These are phyloP conservation scores for Ophion obscuratus DNA, from an alignment of 2,888 invertebrate genomes.

Conservation along the genomic window DNA sequence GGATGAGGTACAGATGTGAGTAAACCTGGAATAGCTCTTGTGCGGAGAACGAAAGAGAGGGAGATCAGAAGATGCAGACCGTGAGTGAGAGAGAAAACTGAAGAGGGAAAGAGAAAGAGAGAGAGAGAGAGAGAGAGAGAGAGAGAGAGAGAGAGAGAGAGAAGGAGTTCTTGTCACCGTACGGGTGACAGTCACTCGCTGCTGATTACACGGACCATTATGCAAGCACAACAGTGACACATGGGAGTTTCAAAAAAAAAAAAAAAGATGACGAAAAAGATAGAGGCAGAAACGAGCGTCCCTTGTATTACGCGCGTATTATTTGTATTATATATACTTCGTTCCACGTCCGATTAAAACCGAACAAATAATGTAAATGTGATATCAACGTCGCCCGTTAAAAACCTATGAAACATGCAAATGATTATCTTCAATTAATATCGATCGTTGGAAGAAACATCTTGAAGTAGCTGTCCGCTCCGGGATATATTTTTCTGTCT, in stretches of 20 bases:
- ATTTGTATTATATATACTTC: conserved; percentile 13
- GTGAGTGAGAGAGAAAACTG: too few species aligned
- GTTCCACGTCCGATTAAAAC: neutral
- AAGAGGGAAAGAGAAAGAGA: conserved; percentile 24
- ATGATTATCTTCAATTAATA: neutral
- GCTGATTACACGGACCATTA: conserved; percentile 84
- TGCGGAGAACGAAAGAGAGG: conserved; percentile 18
- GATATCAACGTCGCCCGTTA: neutral
- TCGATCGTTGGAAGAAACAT: neutral
- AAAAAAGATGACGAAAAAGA: conserved; percentile 19
- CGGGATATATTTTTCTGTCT: neutral
- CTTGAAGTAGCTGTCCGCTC: neutral
- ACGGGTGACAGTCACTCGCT: conserved; percentile 81
- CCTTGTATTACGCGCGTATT: conserved; percentile 37
- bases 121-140: conserved; percentile 61
- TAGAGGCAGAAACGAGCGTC: conserved; percentile 33
- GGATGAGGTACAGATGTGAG: neutral
- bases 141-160: conserved; percentile 43
- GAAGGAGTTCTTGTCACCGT: conserved; percentile 39
- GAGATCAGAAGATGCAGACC: conserved; percentile 13
- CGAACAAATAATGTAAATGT: neutral
- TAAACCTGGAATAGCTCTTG: conserved; percentile 9
- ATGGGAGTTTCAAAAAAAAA: conserved; percentile 57
- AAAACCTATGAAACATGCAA: neutral
- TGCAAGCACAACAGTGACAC: conserved; percentile 81